A percentile compares a stretch with the other conserved stretches of the same genome.
Conservation (phyloP, 1,140 invertebrate species). For the Calycopis cecrops region DNA sequence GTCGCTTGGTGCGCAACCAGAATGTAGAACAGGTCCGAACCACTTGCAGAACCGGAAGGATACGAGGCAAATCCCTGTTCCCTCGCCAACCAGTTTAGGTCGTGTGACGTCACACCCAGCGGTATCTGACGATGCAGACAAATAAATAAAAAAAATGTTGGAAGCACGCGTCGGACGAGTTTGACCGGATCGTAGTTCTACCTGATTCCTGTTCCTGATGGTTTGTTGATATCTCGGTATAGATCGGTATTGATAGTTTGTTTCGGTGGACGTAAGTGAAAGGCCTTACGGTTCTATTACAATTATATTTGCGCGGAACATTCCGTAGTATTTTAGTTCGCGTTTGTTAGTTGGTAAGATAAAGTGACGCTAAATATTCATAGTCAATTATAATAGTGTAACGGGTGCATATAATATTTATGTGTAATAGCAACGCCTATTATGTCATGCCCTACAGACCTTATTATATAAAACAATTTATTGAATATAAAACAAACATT, state of each 20-base stretch:
- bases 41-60: constrained; percentile 73
- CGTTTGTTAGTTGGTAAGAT: constrained; percentile 1
- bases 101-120: constrained; percentile 71
- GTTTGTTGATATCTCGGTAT: constrained; percentile 46
- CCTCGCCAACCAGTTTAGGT: constrained; percentile 74
- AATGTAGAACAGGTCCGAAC: constrained; percentile 70
- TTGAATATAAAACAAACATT: too few relatives aligned
- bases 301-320: neutral
- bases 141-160: constrained; percentile 75
- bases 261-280: constrained; percentile 27
- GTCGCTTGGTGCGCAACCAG: constrained; percentile 59
- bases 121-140: constrained; percentile 71
- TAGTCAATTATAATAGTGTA: constrained; percentile 11
- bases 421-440: neutral
- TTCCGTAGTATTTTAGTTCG: constrained; percentile 3
- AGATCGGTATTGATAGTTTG: constrained; percentile 12
- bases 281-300: constrained; percentile 7
- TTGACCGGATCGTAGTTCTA: constrained; percentile 74
- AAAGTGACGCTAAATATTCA: constrained; percentile 10
- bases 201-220: constrained; percentile 73
- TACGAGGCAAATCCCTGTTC: constrained; percentile 73
- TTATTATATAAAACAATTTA: neutral
- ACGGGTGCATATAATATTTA: neutral
- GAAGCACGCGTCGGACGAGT: constrained; percentile 72
- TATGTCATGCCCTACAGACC: neutral